Evolutionary conservation across 2,113 vertebrate species (phyloP).

Genomic region (Lophius piscatorius): DNA sequence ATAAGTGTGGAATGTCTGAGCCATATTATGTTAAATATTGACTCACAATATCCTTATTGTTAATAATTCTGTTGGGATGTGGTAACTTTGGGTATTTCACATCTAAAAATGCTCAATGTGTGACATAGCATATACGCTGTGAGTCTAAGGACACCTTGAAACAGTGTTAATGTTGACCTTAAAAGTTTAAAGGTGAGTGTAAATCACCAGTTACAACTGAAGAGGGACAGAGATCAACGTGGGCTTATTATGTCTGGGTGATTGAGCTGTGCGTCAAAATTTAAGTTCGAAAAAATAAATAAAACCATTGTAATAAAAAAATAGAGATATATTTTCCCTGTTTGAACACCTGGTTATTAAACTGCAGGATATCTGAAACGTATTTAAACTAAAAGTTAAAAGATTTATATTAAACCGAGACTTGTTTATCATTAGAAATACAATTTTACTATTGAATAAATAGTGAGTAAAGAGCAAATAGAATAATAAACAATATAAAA

Average conservation of each 20-base stretch:
- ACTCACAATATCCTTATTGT: conserved; percentile 29
- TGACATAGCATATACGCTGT: conserved; percentile 10
- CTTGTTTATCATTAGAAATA: not conserved
- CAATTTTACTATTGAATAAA: not conserved
- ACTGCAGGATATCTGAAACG: too few species aligned
- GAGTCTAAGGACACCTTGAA: conserved; percentile 35
- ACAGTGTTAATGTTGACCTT: conserved; percentile 60
- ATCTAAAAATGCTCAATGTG: conserved; percentile 49
- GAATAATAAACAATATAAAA: not conserved
- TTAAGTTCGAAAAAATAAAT: not conserved
- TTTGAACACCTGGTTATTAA: too few species aligned
- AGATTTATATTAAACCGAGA: too few species aligned
- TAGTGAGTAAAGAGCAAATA: not conserved
- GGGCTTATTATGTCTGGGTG: not conserved
- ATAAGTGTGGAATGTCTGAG: conserved; percentile 55
- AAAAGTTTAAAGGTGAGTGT: conserved; percentile 43
- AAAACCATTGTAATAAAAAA: not conserved
- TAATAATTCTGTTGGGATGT: conserved; percentile 28
- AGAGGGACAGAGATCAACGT: conserved; percentile 6
- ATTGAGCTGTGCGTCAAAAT: conserved; percentile 14
- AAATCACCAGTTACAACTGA: conserved; percentile 36
- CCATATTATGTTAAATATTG: conserved; percentile 52
- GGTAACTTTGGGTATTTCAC: conserved; percentile 37
- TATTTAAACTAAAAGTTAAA: too few species aligned
- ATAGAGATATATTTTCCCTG: too few species aligned